Evolutionary conservation across 2,797 vertebrate genomes (phyloP), one percentile per base, ranked within the genome.

Genomic region (Sebastes itinus): DNA sequence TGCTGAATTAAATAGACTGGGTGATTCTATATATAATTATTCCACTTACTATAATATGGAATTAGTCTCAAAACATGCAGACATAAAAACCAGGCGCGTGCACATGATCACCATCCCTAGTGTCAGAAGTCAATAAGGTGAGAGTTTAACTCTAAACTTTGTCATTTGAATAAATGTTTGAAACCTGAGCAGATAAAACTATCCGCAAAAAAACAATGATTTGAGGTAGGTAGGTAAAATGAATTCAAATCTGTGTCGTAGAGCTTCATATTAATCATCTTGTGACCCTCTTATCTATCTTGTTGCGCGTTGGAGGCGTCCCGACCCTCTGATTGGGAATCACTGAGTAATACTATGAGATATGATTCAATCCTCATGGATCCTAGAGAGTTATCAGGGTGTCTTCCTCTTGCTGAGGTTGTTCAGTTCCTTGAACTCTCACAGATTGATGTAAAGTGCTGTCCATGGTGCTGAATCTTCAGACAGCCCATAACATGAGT

Each of bases 391-490:
- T 33, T n/a, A 52, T 20, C 33, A 52, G 18, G 9, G 28, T 59
- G 25, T 28, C 10, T 46, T 49, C 18, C 3, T 66, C 27, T n/a
- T 25, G 32, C 22, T 49, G 62, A 33, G 32, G 6, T 52, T 38
- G 54, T 6, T 54, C 7, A 27, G 6, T 27, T 61, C 30, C 12
- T 46, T 56, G 16, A 23, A 63, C 7, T 52, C 10, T 22, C 25
- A 38, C 23, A 62, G 65, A 56, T 1, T 18, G 61, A 27, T 32
- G 27, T 60, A 3, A 1, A 27, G 55, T 54, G 78, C 75, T 81
- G 28, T 76, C 71, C 54, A 72, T 81, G 58, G 55, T 56, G 5
- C 67, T 77, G 64, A 84, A 46, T 54, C 35, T 20, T 30, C 23
- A 54, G n/a, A 27, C 14, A 20, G 59, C n/a, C 23, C 1, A n/a